Evolutionary conservation across 2,888 invertebrate genomes (phyloP).

Genomic region (Endomychus coccineus): DNA sequence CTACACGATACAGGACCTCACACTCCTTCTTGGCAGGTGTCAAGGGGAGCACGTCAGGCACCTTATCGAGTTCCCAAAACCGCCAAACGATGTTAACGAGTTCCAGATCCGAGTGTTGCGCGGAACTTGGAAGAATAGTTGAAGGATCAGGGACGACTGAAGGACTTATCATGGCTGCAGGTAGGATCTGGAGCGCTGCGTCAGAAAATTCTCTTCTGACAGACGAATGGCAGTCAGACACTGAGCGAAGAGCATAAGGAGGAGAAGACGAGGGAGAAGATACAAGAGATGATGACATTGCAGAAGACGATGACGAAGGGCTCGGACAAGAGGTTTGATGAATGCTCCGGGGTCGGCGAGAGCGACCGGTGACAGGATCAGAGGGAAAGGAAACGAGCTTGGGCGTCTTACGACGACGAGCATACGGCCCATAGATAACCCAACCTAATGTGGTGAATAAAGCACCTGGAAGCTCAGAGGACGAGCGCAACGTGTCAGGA

Average conservation of each 20-base stretch:
- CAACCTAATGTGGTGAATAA: slow-evolving; percentile 8
- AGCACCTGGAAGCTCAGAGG: slow-evolving; percentile 3
- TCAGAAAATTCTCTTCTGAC: too few species aligned
- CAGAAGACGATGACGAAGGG: too few species aligned
- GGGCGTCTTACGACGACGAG: slow-evolving; percentile 1
- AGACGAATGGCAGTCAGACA: too few species aligned
- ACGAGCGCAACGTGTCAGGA: slow-evolving; percentile 2
- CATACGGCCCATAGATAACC: neutral
- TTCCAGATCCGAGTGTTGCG: slow-evolving; percentile 2
- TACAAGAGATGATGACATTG: too few species aligned
- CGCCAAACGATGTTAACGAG: too few species aligned
- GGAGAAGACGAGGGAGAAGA: too few species aligned
- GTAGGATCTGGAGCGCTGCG: too few species aligned
- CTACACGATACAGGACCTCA: too few species aligned
- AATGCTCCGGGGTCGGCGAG: slow-evolving; percentile 1
- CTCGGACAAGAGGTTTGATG: slow-evolving; percentile 1
- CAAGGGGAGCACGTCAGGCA: slow-evolving; percentile 3
- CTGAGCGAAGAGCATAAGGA: too few species aligned
- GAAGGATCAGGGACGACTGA: too few species aligned
- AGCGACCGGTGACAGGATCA: slow-evolving; percentile 3
- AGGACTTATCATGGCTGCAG: too few species aligned
- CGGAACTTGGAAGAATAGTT: too few species aligned
- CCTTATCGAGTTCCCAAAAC: slow-evolving; percentile 5
- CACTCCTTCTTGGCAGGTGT: neutral
- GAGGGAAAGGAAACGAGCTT: slow-evolving; percentile 4